Conservation (phyloP, 2,113 vertebrate genomes). For the Scartelaos histophorus region DNA sequence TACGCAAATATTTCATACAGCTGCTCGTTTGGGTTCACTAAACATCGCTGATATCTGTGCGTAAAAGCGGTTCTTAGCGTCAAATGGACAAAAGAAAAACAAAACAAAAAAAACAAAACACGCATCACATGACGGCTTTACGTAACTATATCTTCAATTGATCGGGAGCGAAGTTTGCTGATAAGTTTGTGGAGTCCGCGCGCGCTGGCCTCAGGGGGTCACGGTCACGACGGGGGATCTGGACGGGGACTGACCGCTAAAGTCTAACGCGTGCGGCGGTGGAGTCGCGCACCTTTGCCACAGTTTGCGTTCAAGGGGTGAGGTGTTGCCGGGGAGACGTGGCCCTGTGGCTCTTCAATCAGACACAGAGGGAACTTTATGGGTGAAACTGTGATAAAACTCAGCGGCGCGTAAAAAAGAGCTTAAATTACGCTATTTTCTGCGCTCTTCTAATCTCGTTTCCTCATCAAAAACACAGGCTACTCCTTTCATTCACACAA, state of each 20-base stretch:
- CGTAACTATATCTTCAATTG: neutral
- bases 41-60: neutral
- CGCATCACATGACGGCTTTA: neutral
- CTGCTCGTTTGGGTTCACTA: too few relatives aligned
- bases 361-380: slow-evolving; percentile 8
- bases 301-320: slow-evolving; percentile 33
- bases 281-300: slow-evolving; percentile 47
- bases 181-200: neutral
- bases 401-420: too few relatives aligned
- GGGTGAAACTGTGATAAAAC: neutral
- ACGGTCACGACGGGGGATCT: neutral
- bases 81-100: neutral
- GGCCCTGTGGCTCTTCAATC: slow-evolving; percentile 53
- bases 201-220: neutral
- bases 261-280: neutral
- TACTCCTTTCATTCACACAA: too few relatives aligned
- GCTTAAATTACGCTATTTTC: too few relatives aligned
- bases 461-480: too few relatives aligned
- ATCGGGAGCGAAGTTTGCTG: neutral
- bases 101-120: too few relatives aligned
- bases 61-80: neutral
- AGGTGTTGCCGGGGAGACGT: slow-evolving; percentile 61
- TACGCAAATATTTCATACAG: too few relatives aligned
- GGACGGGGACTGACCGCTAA: neutral
- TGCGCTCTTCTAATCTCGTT: too few relatives aligned